A percentile compares a stretch with the other conserved stretches of the same genome.
Evolutionary conservation across 1,140 invertebrate genomes (phyloP).

Genomic region (Drosophila gunungcola): DNA sequence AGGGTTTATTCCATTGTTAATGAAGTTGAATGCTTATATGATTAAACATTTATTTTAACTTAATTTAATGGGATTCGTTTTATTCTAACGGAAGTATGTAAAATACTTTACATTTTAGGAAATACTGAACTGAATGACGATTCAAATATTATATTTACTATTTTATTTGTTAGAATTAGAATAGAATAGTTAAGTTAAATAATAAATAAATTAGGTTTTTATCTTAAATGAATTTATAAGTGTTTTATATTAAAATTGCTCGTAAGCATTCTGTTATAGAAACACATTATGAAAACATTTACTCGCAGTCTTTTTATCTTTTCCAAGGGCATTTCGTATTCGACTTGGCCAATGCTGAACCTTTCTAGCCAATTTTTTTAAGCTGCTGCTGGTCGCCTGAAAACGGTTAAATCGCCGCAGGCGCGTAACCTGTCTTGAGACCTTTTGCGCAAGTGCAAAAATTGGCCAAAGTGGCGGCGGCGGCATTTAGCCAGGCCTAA

Average conservation of each 20-base stretch:
- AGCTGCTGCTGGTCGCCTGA: conserved; percentile 48
- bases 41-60: not conserved
- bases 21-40: not conserved
- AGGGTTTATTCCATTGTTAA: not conserved
- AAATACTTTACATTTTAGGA: too few species aligned
- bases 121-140: too few species aligned
- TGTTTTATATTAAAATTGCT: too few species aligned
- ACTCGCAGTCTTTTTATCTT: not conserved
- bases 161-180: too few species aligned
- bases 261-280: too few species aligned
- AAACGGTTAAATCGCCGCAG: conserved; percentile 81
- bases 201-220: too few species aligned
- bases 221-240: too few species aligned
- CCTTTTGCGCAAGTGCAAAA: conserved; percentile 83
- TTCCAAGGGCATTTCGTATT: conserved; percentile 25
- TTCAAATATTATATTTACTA: too few species aligned
- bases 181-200: too few species aligned
- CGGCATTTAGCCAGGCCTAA: conserved; percentile 52
- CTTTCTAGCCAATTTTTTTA: conserved; percentile 32
- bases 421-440: conserved; percentile 82
- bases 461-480: conserved; percentile 71
- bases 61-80: too few species aligned
- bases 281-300: too few species aligned
- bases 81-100: too few species aligned
- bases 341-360: conserved; percentile 7